Evolutionary conservation across 53 echinoderm and acorn worm species (phyloP), one percentile per base, ranked within the genome.

Genomic region (Mesocentrotus franciscanus): DNA sequence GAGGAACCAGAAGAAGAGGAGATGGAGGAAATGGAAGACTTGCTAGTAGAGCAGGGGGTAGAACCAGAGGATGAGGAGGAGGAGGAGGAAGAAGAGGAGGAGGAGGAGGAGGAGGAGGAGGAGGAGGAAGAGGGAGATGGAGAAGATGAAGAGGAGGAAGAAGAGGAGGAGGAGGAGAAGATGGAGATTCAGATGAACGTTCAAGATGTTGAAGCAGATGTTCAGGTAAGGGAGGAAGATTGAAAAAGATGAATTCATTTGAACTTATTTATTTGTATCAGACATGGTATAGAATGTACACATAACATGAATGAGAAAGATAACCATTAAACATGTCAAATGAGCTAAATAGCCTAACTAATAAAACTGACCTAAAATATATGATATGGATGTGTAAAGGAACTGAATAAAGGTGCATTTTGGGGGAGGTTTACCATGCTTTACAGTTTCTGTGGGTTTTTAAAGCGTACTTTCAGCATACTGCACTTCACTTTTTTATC

Each of bases 31-130:
- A 94, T 95, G 61, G 96, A 97, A 14, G 96, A 95, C 35, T 92
- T 94, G 55, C 92, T 61, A 3, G 97, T 61, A 3, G 97, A 96
- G 15, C 95, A 96, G 56, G 96, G 95, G 56, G 95, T 75, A 8
- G 96, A 97, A 49, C 96, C 95, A 81, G 96, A 95, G 10, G 96
- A 95, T 2, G 95, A 96, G 34, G 95, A 97, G 7, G 96, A 96
- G 90, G 79, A 64, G 20, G 96, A 95, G 13, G 96, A 90, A 3
- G 96, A 95, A 32, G 94, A 93, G 30, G 96, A 95, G 18, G 96
- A 96, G 36, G 92, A 93, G 56, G 96, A 95, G 9, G 96, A 68
- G 56, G 95, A 95, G 24, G 96, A 92, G 5, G 95, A 96, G 2
- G 96, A 95, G 22, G 60, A 34, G 11, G 76, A 27, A 14, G 66